Percentiles rank a stretch among this genome's conserved stretches.
phyloP scores from a whole-genome alignment of 1,140 invertebrate genomes.

The Nixonia krombeini region DNA sequence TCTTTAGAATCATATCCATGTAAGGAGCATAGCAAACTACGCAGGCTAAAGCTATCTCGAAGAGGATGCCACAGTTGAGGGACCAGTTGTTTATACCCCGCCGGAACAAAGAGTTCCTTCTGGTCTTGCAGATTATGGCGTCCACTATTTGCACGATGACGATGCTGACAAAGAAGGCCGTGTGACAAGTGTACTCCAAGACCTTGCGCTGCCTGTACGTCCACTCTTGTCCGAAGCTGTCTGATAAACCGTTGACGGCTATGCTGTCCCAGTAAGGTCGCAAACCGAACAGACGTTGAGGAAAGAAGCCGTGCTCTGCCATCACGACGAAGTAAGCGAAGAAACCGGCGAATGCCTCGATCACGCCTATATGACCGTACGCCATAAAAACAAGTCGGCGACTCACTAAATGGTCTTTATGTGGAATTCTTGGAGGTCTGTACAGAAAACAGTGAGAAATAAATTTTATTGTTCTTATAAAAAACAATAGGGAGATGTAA shows the following conservation, averaged over 20 bases:
- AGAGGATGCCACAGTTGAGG: conserved; percentile 79
- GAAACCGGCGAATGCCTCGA: conserved; percentile 90
- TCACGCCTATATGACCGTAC: conserved; percentile 89
- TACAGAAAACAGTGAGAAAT: background rate
- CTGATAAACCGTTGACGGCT: conserved; percentile 78
- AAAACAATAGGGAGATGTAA: no score
- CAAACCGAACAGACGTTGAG: conserved; percentile 78
- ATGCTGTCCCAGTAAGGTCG: conserved; percentile 82
- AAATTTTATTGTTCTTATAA: no score
- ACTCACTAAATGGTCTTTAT: conserved; percentile 86
- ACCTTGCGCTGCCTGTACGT: conserved; percentile 78
- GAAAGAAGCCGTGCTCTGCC: conserved; percentile 88
- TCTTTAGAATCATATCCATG: conserved; percentile 76
- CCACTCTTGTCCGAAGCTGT: conserved; percentile 89
- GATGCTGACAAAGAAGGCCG: conserved; percentile 85
- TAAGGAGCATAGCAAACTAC: conserved; percentile 80
- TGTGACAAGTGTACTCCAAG: conserved; percentile 84
- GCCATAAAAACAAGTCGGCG: conserved; percentile 81
- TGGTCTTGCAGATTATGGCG: conserved; percentile 86
- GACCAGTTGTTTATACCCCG: conserved; percentile 85
- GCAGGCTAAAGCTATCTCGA: conserved; percentile 77
- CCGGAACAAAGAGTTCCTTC: conserved; percentile 81
- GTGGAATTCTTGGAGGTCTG: conserved; percentile 83
- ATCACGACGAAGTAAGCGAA: conserved; percentile 90
- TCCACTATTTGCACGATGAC: conserved; percentile 87